phyloP scores from a whole-genome alignment of 2,797 vertebrate species.

The Tragopan temminckii region DNA sequence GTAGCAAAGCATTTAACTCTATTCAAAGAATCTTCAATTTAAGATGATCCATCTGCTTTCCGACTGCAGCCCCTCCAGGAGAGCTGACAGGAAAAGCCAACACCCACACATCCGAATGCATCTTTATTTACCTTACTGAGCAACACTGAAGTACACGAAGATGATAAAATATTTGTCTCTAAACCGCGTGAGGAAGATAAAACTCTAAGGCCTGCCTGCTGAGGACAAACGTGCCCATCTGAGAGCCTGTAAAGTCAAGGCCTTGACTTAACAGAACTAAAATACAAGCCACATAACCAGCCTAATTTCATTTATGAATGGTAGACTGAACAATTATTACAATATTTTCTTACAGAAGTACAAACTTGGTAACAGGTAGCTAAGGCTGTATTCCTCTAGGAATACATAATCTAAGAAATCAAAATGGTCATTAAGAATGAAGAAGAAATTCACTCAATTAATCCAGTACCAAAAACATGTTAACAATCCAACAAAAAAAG shows the following conservation, averaged over 20 bases:
- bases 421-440: background rate
- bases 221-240: background rate
- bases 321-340: background rate
- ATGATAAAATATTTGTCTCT: background rate
- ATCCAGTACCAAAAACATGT: background rate
- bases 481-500: background rate
- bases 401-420: background rate
- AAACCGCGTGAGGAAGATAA: background rate
- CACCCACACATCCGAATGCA: background rate
- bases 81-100: background rate
- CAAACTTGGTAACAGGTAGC: background rate
- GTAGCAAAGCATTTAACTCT: slow-evolving; percentile 4
- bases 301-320: background rate
- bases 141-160: background rate
- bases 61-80: background rate
- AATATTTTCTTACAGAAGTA: background rate
- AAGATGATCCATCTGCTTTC: background rate
- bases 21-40: background rate
- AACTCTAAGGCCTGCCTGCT: background rate
- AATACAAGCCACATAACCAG: background rate
- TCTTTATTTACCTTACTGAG: background rate
- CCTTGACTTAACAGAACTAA: background rate
- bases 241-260: background rate
- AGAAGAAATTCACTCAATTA: background rate
- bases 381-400: background rate